Evolutionary conservation across 1,140 invertebrate species (phyloP).

Genomic region (Drosophila leontia): DNA sequence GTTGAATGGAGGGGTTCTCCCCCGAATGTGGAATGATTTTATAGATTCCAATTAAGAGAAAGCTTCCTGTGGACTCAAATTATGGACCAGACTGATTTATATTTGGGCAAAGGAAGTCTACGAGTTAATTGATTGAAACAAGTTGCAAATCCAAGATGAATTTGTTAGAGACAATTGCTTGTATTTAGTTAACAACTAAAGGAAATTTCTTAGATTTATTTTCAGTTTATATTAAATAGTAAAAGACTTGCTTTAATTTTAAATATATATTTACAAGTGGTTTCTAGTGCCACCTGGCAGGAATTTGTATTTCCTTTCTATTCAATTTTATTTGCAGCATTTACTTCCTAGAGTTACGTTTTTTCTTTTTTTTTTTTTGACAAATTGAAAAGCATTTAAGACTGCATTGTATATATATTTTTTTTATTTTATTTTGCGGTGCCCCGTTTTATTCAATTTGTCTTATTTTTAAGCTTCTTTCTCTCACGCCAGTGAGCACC

Average conservation of each 20-base stretch:
- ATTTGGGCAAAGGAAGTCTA: not conserved
- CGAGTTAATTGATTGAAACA: not conserved
- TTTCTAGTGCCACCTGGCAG: not conserved
- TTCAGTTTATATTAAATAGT: not conserved
- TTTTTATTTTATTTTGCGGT: not conserved
- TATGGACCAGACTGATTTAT: not conserved
- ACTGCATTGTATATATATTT: not conserved
- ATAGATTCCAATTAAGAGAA: constrained; percentile 28
- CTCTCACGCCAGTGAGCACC: constrained; percentile 17
- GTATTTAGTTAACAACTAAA: not conserved
- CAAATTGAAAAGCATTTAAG: constrained; percentile 13
- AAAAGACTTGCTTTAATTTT: not conserved
- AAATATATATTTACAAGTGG: not conserved
- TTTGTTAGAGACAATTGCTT: not conserved
- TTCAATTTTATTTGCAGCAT: not conserved
- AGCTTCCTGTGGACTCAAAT: not conserved
- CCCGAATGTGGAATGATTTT: constrained; percentile 16
- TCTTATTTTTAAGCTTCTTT: constrained; percentile 21
- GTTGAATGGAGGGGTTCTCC: not conserved
- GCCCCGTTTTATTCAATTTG: constrained; percentile 13
- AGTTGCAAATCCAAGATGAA: not conserved
- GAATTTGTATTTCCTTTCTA: not conserved
- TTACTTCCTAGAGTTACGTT: not conserved
- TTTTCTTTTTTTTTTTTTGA: not conserved
- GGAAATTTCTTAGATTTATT: not conserved